These are phyloP conservation scores for Chamaea fasciata DNA, from an alignment of 2,113 vertebrate species.

Conservation along the genomic window DNA sequence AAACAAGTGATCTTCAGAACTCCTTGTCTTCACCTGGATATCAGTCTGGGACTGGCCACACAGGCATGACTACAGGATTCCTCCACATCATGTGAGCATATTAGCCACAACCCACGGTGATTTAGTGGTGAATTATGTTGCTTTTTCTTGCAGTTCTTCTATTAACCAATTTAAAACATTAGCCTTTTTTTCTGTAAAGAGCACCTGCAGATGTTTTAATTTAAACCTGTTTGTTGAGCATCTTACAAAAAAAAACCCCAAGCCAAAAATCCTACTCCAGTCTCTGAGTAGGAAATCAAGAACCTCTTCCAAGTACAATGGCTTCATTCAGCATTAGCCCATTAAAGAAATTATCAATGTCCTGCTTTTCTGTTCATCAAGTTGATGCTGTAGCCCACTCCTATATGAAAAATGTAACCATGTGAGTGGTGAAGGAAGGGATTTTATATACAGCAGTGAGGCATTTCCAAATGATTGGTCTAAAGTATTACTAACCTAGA, in stretches of 20 bases:
- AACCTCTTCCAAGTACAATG: slow-evolving; percentile 71
- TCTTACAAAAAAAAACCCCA: slow-evolving; percentile 31
- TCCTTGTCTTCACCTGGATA: slow-evolving; percentile 73
- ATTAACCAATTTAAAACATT: slow-evolving; percentile 69
- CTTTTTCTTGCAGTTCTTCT: slow-evolving; percentile 67
- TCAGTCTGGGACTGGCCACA: slow-evolving; percentile 75
- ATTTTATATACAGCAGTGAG: slow-evolving; percentile 54
- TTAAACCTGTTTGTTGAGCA: slow-evolving; percentile 68
- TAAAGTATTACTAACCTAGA: slow-evolving; percentile 38
- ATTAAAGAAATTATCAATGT: slow-evolving; percentile 41
- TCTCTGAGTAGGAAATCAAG: slow-evolving; percentile 64
- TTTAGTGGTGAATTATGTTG: slow-evolving; percentile 65
- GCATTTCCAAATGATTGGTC: slow-evolving; percentile 40
- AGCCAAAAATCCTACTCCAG: slow-evolving; percentile 73
- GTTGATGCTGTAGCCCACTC: slow-evolving; percentile 39
- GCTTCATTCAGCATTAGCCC: slow-evolving; percentile 58
- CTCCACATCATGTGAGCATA: slow-evolving; percentile 60
- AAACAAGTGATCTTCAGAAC: slow-evolving; percentile 70
- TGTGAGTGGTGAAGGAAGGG: slow-evolving; percentile 44
- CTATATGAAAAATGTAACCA: slow-evolving; percentile 18
- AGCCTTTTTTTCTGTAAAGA: slow-evolving; percentile 72
- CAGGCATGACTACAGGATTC: slow-evolving; percentile 75
- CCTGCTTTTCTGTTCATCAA: slow-evolving; percentile 61
- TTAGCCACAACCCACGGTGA: slow-evolving; percentile 65
- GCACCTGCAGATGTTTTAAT: slow-evolving; percentile 67